phyloP scores from a whole-genome alignment of 2,113 vertebrate species.

The Anolis sagrei region DNA sequence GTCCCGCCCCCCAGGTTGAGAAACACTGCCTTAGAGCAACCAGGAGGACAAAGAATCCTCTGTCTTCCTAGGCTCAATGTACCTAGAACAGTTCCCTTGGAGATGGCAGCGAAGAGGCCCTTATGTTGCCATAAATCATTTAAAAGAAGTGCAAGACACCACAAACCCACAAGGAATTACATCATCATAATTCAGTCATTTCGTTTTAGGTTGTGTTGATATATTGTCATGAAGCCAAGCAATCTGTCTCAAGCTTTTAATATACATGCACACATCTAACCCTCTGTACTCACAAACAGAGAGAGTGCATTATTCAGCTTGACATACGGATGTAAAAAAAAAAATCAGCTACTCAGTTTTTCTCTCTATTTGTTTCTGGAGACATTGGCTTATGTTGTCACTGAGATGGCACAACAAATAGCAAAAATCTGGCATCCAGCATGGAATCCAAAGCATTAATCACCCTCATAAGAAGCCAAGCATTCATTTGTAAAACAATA shows the following conservation, averaged over 20 bases:
- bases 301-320: neutral
- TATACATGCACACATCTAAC: neutral
- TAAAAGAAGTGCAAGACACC: neutral
- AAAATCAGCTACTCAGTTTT: neutral
- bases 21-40: no score
- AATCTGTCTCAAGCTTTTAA: conserved; percentile 10
- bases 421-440: neutral
- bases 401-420: neutral
- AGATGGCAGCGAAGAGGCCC: conserved; percentile 1
- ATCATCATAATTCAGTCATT: conserved; percentile 23
- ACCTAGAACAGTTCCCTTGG: neutral
- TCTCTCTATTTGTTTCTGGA: neutral
- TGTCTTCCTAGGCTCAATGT: neutral
- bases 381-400: neutral
- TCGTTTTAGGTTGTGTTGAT: conserved; percentile 8
- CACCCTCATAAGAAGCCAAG: neutral
- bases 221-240: conserved; percentile 14
- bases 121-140: conserved; percentile 19
- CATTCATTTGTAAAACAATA: neutral
- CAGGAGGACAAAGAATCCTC: neutral
- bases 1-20: no score
- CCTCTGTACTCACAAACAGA: conserved; percentile 4
- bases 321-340: conserved; percentile 1
- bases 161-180: neutral
- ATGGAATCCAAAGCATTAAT: neutral